Percentiles rank a stretch among this genome's conserved stretches.
Evolutionary conservation across 2,797 vertebrate species (phyloP).

Genomic region (Sebastes ruberrimus): DNA sequence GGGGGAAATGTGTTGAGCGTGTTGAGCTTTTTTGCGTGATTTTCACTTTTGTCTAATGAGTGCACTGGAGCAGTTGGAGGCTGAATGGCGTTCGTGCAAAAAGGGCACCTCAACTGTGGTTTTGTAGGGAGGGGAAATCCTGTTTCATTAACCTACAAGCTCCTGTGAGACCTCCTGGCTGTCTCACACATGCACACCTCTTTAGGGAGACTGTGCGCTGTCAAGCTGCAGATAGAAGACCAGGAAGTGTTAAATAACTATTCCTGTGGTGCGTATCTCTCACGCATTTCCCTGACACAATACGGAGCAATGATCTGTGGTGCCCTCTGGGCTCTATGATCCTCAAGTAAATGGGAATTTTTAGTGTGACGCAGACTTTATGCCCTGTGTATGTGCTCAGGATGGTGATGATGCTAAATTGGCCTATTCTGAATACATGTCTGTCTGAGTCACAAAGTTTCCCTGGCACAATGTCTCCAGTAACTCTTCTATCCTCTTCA

Average conservation of each 20-base stretch:
- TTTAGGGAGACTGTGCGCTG: not conserved
- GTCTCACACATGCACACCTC: not conserved
- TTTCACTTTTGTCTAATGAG: conserved; percentile 10
- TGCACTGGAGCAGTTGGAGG: not conserved
- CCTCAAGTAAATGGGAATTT: not conserved
- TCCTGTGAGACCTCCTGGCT: not conserved
- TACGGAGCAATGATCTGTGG: not conserved
- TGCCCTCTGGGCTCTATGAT: not conserved
- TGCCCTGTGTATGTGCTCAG: conserved; percentile 19
- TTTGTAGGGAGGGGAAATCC: not conserved
- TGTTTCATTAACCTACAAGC: not conserved
- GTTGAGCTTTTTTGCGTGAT: not conserved
- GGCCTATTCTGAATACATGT: not conserved
- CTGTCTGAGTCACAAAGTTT: conserved; percentile 1
- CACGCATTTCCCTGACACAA: not conserved
- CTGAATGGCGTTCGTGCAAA: not conserved
- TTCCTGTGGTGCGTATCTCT: conserved; percentile 27
- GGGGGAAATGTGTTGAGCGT: not conserved
- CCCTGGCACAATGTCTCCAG: not conserved
- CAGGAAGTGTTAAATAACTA: conserved; percentile 15
- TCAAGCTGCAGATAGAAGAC: not conserved
- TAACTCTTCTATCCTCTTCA: not conserved
- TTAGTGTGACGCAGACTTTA: not conserved
- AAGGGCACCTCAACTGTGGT: not conserved
- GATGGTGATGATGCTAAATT: conserved; percentile 11